Conservation (phyloP, 2,888 invertebrate genomes). For the Cephus spinipes region DNA sequence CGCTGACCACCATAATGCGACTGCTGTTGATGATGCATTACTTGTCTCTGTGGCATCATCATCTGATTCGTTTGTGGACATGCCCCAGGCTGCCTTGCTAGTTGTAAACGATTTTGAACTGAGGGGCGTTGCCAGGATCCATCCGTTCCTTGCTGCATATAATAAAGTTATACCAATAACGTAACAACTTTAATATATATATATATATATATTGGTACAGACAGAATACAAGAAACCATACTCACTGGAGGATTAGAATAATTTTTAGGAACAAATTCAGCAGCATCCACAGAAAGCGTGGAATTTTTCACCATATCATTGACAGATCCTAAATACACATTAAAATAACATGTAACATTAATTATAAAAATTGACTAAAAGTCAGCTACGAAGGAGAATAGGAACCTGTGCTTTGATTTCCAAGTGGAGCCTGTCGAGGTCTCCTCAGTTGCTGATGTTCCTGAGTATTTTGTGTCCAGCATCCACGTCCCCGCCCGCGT, state of each 20-base stretch:
- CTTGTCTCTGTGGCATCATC: constrained; percentile 29
- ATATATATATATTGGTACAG: neutral
- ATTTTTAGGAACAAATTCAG: constrained; percentile 55
- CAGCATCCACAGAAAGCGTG: constrained; percentile 52
- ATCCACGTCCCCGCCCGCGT: constrained; percentile 43
- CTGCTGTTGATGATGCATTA: constrained; percentile 30
- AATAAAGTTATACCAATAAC: neutral
- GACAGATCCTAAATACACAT: neutral
- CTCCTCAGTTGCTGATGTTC: constrained; percentile 41
- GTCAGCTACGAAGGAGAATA: neutral
- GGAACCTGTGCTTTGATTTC: constrained; percentile 11
- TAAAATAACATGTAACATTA: neutral
- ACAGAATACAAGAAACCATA: neutral
- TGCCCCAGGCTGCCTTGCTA: constrained; percentile 39
- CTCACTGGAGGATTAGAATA: constrained; percentile 10
- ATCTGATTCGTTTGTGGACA: constrained; percentile 23
- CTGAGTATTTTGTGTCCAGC: constrained; percentile 31
- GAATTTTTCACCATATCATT: constrained; percentile 47
- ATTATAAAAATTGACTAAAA: too few relatives aligned
- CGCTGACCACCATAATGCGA: constrained; percentile 34
- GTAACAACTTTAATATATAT: neutral
- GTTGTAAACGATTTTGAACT: constrained; percentile 52
- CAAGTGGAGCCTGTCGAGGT: constrained; percentile 29
- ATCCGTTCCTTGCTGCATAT: constrained; percentile 1
- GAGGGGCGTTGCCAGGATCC: constrained; percentile 34